phyloP scores from a whole-genome alignment of 2,888 invertebrate species.

The Amphipoea lucens region DNA sequence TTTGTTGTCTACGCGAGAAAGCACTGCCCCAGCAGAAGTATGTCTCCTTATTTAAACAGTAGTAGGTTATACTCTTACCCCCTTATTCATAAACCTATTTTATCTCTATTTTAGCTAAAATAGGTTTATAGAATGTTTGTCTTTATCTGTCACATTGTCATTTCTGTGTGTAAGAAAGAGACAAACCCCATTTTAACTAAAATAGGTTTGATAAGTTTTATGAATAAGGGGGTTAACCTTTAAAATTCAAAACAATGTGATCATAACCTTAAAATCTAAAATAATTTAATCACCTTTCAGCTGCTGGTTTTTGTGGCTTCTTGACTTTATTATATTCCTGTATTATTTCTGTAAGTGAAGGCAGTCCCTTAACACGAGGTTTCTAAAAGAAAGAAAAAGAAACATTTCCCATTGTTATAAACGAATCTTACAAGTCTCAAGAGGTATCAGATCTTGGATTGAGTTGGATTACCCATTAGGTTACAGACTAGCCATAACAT shows the following conservation, averaged over 20 bases:
- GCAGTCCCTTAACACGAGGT: slow-evolving; percentile 91
- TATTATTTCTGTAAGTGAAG: slow-evolving; percentile 91
- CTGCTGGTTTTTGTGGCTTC: slow-evolving; percentile 58
- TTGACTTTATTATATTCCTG: slow-evolving; percentile 56
- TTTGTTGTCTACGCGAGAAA: neutral
- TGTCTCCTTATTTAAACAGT: neutral
- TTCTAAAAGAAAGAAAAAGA: slow-evolving; percentile 83
- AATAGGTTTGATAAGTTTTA: no score
- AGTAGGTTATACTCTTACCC: neutral
- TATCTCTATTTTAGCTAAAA: no score
- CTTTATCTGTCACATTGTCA: no score
- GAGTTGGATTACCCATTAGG: neutral
- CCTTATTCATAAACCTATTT: no score
- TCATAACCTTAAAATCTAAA: slow-evolving; percentile 46
- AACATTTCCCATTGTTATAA: neutral
- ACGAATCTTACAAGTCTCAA: neutral
- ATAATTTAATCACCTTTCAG: slow-evolving; percentile 59
- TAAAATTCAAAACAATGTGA: slow-evolving; percentile 15
- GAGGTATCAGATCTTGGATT: neutral
- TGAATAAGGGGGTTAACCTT: no score
- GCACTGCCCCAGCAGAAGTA: neutral
- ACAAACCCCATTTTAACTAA: no score
- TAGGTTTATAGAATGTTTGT: no score
- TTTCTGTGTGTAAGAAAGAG: no score
- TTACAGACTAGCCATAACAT: no score